Percentiles rank a stretch among this genome's conserved stretches.
phyloP scores from a whole-genome alignment of 2,888 invertebrate species.

The Cataglyphis rosenhaueri region DNA sequence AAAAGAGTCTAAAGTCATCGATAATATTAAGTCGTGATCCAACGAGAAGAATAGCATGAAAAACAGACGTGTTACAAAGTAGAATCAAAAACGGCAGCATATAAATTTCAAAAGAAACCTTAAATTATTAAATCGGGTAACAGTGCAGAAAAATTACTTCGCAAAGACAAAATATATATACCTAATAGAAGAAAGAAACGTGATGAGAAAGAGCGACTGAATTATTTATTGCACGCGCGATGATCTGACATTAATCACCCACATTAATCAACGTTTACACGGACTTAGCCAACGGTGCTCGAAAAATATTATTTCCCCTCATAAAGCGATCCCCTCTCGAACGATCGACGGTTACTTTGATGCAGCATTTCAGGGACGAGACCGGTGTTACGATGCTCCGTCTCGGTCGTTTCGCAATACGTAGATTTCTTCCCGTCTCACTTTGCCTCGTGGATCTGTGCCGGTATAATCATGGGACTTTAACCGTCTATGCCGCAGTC shows the following conservation, averaged over 20 bases:
- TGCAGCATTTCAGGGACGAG: conserved; percentile 43
- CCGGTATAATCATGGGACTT: conserved; percentile 71
- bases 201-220: background rate
- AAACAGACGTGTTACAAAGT: background rate
- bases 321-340: conserved; percentile 66
- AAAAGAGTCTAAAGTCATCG: background rate
- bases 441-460: conserved; percentile 10
- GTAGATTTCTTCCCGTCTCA: conserved; percentile 14
- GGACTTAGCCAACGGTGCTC: conserved; percentile 67
- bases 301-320: conserved; percentile 72
- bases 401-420: conserved; percentile 39
- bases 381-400: conserved; percentile 27
- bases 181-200: background rate
- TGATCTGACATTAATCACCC: conserved; percentile 64
- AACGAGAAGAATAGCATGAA: background rate
- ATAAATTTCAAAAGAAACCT: background rate
- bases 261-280: conserved; percentile 74
- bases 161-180: background rate
- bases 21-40: conserved; percentile 24
- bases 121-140: background rate
- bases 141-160: background rate
- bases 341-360: conserved; percentile 72
- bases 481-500: conserved; percentile 51
- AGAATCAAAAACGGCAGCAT: background rate
- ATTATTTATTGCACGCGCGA: conserved; percentile 47